phyloP scores from a whole-genome alignment of 2,113 vertebrate genomes.

The Leptocoma aspasia region DNA sequence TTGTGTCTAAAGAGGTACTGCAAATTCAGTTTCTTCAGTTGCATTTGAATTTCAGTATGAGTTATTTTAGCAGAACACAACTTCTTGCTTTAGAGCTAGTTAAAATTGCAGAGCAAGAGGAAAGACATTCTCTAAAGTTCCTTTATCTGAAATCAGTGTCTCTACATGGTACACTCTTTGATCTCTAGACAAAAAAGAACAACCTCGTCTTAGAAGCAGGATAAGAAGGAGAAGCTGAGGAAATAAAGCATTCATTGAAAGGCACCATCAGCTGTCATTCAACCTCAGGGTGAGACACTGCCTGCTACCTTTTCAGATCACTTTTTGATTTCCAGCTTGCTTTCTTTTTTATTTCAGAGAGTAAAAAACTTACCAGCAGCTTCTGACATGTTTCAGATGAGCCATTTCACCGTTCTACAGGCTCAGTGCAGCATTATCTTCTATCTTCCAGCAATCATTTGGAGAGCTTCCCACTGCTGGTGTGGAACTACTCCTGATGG shows the following conservation, averaged over 20 bases:
- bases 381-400: not conserved
- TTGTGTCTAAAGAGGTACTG: conserved; percentile 50
- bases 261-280: not conserved
- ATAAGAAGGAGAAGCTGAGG: not conserved
- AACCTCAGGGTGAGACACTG: not conserved
- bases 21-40: conserved; percentile 18
- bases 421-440: not conserved
- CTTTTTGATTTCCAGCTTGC: not conserved
- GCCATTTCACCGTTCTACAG: not conserved
- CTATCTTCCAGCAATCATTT: not conserved
- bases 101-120: not conserved
- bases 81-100: not conserved
- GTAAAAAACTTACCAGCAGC: not conserved
- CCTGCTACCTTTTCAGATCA: not conserved
- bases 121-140: not conserved
- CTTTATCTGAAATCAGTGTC: not conserved
- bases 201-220: not conserved
- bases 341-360: not conserved
- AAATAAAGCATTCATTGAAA: not conserved
- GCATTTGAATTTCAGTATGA: conserved; percentile 6
- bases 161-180: not conserved
- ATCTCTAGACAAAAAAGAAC: not conserved
- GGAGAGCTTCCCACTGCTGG: not conserved
- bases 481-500: not conserved
- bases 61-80: conserved; percentile 7